Evolutionary conservation across 2,113 vertebrate genomes (phyloP).

Genomic region (Grammomys surdaster): DNA sequence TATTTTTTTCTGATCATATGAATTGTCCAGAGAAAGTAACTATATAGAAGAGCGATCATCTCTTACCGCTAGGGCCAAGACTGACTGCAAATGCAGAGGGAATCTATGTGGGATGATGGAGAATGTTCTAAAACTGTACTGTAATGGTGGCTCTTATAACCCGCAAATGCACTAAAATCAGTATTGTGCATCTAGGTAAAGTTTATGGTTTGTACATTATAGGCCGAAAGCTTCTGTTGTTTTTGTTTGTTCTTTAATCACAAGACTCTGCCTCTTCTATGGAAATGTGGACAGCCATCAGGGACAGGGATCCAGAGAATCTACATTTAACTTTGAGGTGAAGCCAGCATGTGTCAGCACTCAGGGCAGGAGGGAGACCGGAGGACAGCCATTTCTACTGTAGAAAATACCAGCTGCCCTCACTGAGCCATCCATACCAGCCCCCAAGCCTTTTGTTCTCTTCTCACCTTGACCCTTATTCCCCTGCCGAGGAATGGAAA

Average conservation of each 20-base stretch:
- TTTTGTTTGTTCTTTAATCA: not conserved
- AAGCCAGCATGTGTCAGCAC: not conserved
- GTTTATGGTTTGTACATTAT: not conserved
- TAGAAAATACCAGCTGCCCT: not conserved
- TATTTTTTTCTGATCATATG: not conserved
- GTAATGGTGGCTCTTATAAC: not conserved
- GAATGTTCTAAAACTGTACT: not conserved
- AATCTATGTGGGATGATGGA: not conserved
- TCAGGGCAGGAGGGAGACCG: not conserved
- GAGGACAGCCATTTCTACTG: not conserved
- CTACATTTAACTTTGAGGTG: conserved; percentile 35
- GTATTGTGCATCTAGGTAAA: not conserved
- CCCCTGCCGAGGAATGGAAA: not conserved
- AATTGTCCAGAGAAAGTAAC: conserved; percentile 21
- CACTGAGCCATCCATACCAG: not conserved
- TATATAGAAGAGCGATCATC: not conserved
- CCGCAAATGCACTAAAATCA: conserved; percentile 3
- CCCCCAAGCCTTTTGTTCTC: not conserved
- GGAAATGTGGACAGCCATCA: not conserved
- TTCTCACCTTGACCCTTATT: no score
- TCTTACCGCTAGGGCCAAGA: not conserved
- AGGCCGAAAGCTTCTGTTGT: not conserved
- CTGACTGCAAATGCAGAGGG: not conserved
- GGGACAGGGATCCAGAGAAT: not conserved
- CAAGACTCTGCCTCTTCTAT: not conserved